phyloP scores from a whole-genome alignment of 2,888 invertebrate genomes.

The Hyles lineata region DNA sequence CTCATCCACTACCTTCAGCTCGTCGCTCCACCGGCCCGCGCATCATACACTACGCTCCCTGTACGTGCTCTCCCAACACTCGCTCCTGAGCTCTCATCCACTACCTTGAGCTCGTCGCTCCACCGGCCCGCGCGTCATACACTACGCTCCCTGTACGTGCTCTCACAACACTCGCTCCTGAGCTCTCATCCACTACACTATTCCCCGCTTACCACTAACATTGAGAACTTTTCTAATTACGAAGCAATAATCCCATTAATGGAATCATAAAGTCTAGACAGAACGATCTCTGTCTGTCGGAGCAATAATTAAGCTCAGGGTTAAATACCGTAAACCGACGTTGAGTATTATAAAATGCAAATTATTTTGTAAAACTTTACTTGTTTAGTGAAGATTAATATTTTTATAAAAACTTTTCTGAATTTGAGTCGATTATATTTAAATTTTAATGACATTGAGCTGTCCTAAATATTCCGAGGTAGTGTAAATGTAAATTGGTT shows the following conservation, averaged over 20 bases:
- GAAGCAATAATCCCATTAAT: conserved; percentile 5
- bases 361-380: conserved; percentile 20
- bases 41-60: conserved; percentile 22
- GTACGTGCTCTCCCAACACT: conserved; percentile 19
- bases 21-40: conserved; percentile 18
- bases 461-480: too few relatives aligned
- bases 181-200: not conserved
- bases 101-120: conserved; percentile 16
- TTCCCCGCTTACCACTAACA: not conserved
- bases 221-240: conserved; percentile 11
- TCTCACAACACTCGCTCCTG: not conserved
- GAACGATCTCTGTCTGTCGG: conserved; percentile 10
- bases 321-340: conserved; percentile 14
- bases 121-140: conserved; percentile 15
- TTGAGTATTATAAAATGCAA: conserved; percentile 25
- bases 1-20: conserved; percentile 25
- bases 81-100: conserved; percentile 22
- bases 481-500: not conserved
- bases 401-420: conserved; percentile 8
- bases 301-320: conserved; percentile 8
- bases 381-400: conserved; percentile 23
- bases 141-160: conserved; percentile 8
- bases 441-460: conserved; percentile 18
- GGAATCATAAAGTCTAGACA: conserved; percentile 24
- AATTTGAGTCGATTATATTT: not conserved